Base-by-base conservation (phyloP, 2,113 vertebrate genomes). In the Eudyptes chrysolophus region DNA sequence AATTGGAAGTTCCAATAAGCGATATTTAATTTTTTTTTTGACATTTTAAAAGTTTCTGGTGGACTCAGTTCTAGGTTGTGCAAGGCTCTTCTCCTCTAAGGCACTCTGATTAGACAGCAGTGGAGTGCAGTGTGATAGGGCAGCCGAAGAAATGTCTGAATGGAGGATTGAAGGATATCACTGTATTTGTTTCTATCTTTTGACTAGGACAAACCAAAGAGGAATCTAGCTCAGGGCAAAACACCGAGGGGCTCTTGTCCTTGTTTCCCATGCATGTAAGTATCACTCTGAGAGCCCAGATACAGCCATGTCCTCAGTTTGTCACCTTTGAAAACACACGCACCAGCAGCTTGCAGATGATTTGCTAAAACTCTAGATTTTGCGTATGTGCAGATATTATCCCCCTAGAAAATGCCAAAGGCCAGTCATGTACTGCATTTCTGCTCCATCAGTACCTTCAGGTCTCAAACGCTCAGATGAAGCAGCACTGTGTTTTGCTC, bases 181-280 rank as follows among this genome's bases (percentile, higher is more conserved):
- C 10, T n/a, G 13, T 36, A 40, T 75, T 84, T 82, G 19, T 64
- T 48, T 74, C 16, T 60, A 7, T 17, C 14, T 87, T 70, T 44
- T 64, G 29, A 27, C 52, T 32, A 32, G 64, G 49, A 52, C 7
- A 92, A 82, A 21, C 5, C 14, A 46, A 84, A 87, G 40, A 24
- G 11, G 16, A 89, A 75, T 22, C 38, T 32, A 46, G 13, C 25
- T 58, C 9, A 16, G 22, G 17, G 4, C 0, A 4, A 61, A 64
- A 66, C 55, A 27, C 0, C 0, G 0, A 49, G 5, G 10, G 7
- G 5, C 5, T 58, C 22, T 52, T 87, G 27, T 84, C 29, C 17
- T 60, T 54, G 15, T 52, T 93, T 44, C 18, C 9, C 20, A 16
- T 13, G 5, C 12, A 46, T 0, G 0, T 13, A 87, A 44, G 20